A percentile compares a stretch with the other conserved stretches of the same genome.
phyloP scores from a whole-genome alignment of 2,888 invertebrate genomes.

The Cerastis leucographa region DNA sequence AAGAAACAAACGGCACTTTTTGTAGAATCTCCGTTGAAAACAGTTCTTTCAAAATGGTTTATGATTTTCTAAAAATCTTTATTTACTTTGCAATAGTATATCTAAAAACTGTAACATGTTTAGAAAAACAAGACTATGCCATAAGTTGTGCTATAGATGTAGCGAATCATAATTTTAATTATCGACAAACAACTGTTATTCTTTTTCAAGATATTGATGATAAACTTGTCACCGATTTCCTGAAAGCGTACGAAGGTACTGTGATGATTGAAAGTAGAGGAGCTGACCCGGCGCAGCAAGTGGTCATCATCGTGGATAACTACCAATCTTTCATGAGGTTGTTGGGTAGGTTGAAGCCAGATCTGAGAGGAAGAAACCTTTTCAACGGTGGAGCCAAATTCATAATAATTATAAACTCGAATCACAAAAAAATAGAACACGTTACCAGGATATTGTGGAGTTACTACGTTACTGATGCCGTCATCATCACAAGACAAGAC shows the following conservation, averaged over 20 bases:
- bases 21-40: constrained; percentile 9
- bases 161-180: constrained; percentile 78
- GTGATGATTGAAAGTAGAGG: constrained; percentile 76
- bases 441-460: constrained; percentile 79
- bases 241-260: constrained; percentile 76
- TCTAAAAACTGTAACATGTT: constrained; percentile 48
- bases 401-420: constrained; percentile 75
- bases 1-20: constrained; percentile 12
- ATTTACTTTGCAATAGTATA: constrained; percentile 42
- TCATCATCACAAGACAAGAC: constrained; percentile 72
- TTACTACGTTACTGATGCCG: constrained; percentile 76
- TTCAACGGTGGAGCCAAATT: constrained; percentile 77
- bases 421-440: constrained; percentile 72
- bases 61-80: constrained; percentile 23
- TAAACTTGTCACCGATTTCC: constrained; percentile 71
- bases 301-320: constrained; percentile 77
- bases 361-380: constrained; percentile 78
- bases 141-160: constrained; percentile 74
- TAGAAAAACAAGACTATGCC: constrained; percentile 62
- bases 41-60: constrained; percentile 17
- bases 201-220: constrained; percentile 75
- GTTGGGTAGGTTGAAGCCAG: constrained; percentile 75
- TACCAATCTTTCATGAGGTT: constrained; percentile 77
- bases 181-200: constrained; percentile 73
- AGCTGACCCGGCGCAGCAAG: constrained; percentile 73